Evolutionary conservation across 2,797 vertebrate species (phyloP), one percentile per base, ranked within the genome.

Genomic region (Coilia nasus): DNA sequence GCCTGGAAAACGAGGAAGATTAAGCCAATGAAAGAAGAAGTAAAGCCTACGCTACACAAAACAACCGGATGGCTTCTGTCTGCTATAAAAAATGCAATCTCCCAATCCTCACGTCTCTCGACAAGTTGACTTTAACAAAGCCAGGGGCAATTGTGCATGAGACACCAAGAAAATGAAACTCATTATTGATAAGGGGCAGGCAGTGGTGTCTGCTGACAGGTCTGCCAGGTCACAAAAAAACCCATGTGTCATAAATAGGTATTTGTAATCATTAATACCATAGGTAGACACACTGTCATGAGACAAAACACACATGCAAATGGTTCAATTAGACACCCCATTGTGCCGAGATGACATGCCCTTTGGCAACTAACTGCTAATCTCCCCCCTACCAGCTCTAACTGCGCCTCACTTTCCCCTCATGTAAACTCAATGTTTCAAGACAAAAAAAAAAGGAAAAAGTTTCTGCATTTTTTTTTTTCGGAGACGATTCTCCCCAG

Each of bases 391-490:
- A 57, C 47, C 23, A 21, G 11, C 1, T 59, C 44, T 82, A 75
- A 75, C 31, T 9, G 6, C 60, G 50, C 35, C 56, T 84, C 25
- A 31, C 57, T 81, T 60, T 83, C 44, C 41, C 62, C 19, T 46
- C 5, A 56, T 67, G 81, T 87, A 85, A 75, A 85, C 83, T 87
- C 54, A 75, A 83, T 64, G 57, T 56, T 81, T 50, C 28, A 80
- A 54, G 67, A 59, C 46, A 41, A 71, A 50, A 60, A 84, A 83
- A 84, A 31, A 84, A 85, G 81, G 21, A n/a, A 50, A 35, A 86
- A 84, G 89, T 87, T 92, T 92, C 91, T 91, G n/a, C n/a, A n/a
- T 87, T 93, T 93, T 95, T 93, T 84, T 95, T 93, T 83, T 90
- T 75, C 89, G 88, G 89, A 94, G 85, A 6, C 93, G 94, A 93